Percentiles rank a stretch among this genome's conserved stretches.
Evolutionary conservation across 2,113 vertebrate species (phyloP).

Genomic region (Archilochus colubris): DNA sequence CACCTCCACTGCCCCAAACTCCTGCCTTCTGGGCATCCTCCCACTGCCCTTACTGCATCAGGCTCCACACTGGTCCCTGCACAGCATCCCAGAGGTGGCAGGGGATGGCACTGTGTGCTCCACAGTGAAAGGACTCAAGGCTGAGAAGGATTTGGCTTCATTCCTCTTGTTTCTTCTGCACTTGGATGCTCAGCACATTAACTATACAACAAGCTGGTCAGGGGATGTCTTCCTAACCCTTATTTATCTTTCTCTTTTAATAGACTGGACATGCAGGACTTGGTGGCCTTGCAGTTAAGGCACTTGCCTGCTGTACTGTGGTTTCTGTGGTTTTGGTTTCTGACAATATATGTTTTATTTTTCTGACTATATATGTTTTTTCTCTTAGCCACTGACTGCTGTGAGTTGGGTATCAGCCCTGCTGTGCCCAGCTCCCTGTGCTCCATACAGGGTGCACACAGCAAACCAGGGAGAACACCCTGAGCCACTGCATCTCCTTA

Average conservation of each 20-base stretch:
- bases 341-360: no score
- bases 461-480: accelerated
- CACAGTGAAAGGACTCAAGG: background rate
- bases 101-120: background rate
- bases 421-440: background rate
- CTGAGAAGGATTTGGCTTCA: background rate
- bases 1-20: accelerated
- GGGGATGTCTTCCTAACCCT: background rate
- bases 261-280: background rate
- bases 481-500: background rate
- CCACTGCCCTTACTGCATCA: background rate
- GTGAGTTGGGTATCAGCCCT: background rate
- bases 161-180: background rate
- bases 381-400: background rate
- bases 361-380: background rate
- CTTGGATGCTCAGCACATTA: accelerated
- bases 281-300: background rate
- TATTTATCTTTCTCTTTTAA: background rate
- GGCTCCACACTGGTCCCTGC: background rate
- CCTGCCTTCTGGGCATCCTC: accelerated
- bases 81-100: background rate
- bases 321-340: background rate
- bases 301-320: no score
- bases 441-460: no score
- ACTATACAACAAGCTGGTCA: background rate